phyloP scores from a whole-genome alignment of 2,888 invertebrate genomes.

The Aphodius granarius region DNA sequence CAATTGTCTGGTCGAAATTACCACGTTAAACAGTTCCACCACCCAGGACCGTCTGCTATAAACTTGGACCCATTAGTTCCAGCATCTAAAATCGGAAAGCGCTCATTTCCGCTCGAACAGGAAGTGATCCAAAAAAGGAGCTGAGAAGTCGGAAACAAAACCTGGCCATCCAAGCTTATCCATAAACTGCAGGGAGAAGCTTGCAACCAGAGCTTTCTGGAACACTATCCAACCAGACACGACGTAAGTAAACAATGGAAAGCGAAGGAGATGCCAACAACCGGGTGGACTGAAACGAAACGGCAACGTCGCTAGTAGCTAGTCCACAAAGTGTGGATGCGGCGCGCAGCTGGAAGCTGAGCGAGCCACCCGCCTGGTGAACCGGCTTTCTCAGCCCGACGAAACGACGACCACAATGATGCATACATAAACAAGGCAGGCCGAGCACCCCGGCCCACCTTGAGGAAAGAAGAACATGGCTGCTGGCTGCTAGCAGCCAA shows the following conservation, averaged over 20 bases:
- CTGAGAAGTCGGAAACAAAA: background rate
- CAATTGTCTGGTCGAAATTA: background rate
- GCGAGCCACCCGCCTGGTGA: conserved; percentile 3
- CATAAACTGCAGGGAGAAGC: too few relatives aligned
- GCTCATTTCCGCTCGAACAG: background rate
- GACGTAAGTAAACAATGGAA: background rate
- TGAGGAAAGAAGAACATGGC: conserved; percentile 48
- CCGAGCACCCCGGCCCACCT: conserved; percentile 42
- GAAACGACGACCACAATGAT: background rate
- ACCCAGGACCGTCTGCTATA: background rate
- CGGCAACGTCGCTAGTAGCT: conserved; percentile 16
- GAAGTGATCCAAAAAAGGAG: background rate
- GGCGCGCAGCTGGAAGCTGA: conserved; percentile 22
- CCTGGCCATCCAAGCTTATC: background rate
- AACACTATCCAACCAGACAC: too few relatives aligned
- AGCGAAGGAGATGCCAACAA: too few relatives aligned
- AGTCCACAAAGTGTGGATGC: conserved; percentile 28
- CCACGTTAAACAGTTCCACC: background rate
- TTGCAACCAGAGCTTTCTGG: too few relatives aligned
- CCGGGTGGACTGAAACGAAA: too few relatives aligned
- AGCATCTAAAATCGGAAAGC: background rate
- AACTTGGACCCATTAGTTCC: background rate
- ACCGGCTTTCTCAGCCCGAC: conserved; percentile 12
- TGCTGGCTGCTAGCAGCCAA: conserved; percentile 43
- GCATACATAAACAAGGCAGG: conserved; percentile 12